Conservation (phyloP, 2,113 vertebrate genomes). For the Nanorana parkeri region DNA sequence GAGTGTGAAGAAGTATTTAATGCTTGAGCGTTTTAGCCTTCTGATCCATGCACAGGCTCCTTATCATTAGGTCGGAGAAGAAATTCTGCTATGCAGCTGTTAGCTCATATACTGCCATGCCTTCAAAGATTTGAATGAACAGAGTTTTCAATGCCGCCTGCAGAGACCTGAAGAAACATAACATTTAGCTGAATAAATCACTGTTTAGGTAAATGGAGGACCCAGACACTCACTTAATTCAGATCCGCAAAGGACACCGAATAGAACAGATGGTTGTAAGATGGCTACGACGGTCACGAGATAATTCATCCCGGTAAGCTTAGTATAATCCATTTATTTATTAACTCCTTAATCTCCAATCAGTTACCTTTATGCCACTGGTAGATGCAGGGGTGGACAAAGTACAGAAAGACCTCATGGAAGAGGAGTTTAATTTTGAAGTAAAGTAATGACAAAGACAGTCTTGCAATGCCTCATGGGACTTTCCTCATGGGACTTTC, state of each 20-base stretch:
- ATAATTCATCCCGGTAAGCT: constrained; percentile 83
- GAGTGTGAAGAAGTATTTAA: not conserved
- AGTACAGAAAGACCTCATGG: no score
- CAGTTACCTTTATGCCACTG: not conserved
- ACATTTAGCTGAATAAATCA: no score
- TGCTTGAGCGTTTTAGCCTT: not conserved
- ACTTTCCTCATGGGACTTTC: no score
- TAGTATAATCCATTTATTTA: constrained; percentile 23
- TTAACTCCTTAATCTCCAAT: not conserved
- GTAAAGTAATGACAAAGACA: no score
- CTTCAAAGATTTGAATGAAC: not conserved
- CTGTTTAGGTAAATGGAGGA: constrained; percentile 94
- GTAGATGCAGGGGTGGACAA: no score
- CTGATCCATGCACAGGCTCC: not conserved
- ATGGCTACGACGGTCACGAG: constrained; percentile 91
- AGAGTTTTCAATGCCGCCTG: not conserved
- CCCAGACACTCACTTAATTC: constrained; percentile 86
- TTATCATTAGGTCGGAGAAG: not conserved
- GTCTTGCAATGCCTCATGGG: no score
- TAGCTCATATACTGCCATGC: not conserved
- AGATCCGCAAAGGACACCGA: constrained; percentile 82
- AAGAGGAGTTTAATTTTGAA: no score
- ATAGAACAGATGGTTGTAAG: constrained; percentile 96
- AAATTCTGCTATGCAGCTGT: not conserved
- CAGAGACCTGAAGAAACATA: not conserved